A percentile compares a stretch with the other conserved stretches of the same genome.
These are phyloP conservation scores for Bicyclus anynana DNA, from an alignment of 1,140 invertebrate species.

Conservation along the genomic window DNA sequence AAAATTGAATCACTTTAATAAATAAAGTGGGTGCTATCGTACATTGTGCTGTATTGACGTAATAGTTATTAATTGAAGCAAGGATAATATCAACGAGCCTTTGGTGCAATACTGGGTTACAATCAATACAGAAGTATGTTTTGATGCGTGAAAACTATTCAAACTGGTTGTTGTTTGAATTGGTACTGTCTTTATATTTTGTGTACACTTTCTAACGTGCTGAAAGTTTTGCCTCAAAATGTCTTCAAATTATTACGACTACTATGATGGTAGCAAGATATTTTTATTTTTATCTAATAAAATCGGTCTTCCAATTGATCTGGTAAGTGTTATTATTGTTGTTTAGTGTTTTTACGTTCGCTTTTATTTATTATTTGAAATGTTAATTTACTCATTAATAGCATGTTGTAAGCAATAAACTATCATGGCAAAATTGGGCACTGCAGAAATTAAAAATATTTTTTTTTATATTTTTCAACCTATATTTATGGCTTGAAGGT, in stretches of 20 bases:
- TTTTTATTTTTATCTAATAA: conserved; percentile 54
- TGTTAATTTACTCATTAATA: background rate
- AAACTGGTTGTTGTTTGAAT: conserved; percentile 3
- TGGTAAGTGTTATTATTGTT: conserved; percentile 36
- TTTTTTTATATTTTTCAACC: no score
- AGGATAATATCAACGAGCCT: conserved; percentile 7
- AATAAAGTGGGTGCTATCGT: conserved; percentile 18
- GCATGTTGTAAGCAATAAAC: background rate
- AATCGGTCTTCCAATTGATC: conserved; percentile 63
- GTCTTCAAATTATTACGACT: conserved; percentile 51
- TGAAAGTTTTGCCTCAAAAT: conserved; percentile 28
- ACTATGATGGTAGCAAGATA: conserved; percentile 66
- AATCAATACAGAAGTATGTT: conserved; percentile 1
- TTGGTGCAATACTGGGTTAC: conserved; percentile 6
- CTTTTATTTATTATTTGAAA: background rate
- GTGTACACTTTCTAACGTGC: background rate
- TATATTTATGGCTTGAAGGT: no score
- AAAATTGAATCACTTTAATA: conserved; percentile 24
- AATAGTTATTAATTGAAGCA: conserved; percentile 17
- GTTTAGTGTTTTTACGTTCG: conserved; percentile 29
- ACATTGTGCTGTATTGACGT: conserved; percentile 23
- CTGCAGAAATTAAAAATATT: background rate
- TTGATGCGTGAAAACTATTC: background rate
- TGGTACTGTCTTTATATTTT: background rate
- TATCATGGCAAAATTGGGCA: background rate